Percentiles rank a stretch among this genome's conserved stretches.
Evolutionary conservation across 1,140 invertebrate species (phyloP).

Genomic region (Bathynomus jamesi): DNA sequence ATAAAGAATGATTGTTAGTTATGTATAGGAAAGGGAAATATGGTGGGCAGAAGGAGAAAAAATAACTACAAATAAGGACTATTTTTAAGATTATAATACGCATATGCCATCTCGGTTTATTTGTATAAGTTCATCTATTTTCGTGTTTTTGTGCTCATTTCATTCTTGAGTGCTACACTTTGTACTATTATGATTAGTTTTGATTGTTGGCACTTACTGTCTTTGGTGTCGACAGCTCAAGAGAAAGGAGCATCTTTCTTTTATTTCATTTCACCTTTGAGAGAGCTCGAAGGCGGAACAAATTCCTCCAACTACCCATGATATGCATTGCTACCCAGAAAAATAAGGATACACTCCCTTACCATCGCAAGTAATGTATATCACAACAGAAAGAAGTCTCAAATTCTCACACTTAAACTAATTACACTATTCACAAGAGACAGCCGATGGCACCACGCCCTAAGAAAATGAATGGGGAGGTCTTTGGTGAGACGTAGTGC

Average conservation of each 20-base stretch:
- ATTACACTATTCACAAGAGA: not conserved
- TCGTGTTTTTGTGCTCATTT: no score
- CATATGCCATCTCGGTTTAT: not conserved
- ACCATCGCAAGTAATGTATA: not conserved
- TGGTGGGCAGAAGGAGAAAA: not conserved
- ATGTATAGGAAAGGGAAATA: not conserved
- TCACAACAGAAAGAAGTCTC: not conserved
- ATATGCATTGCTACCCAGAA: not conserved
- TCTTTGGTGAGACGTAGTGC: not conserved
- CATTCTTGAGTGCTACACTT: not conserved
- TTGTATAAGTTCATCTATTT: not conserved
- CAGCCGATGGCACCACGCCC: not conserved
- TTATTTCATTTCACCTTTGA: not conserved
- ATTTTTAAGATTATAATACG: not conserved
- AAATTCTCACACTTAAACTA: not conserved
- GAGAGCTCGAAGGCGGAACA: not conserved
- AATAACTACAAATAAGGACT: not conserved
- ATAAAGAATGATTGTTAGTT: no score
- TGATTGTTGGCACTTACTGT: not conserved
- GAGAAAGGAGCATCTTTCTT: not conserved
- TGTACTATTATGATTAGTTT: not conserved
- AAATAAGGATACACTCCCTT: not conserved
- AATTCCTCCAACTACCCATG: not conserved
- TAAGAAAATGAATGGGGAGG: not conserved
- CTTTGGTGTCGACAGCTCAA: not conserved